These are phyloP conservation scores for Cyanistes caeruleus DNA, from an alignment of 2,113 vertebrate genomes.

Conservation along the genomic window DNA sequence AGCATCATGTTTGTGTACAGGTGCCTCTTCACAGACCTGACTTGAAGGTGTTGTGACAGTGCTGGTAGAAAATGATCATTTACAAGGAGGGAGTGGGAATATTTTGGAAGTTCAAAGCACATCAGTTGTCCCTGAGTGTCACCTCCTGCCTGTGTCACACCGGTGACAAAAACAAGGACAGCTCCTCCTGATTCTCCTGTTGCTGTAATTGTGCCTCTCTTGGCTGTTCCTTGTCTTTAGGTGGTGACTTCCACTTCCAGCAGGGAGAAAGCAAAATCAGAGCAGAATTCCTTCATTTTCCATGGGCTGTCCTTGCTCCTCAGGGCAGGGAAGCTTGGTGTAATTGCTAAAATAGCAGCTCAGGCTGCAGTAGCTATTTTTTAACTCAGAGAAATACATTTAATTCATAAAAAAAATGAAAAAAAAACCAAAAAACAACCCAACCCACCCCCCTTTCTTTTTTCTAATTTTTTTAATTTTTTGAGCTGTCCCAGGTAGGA, in stretches of 20 bases:
- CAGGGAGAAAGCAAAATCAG: not conserved
- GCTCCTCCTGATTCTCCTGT: not conserved
- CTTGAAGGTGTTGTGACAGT: not conserved
- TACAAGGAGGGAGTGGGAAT: not conserved
- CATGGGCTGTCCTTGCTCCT: fast-evolving
- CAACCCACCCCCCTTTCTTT: no score
- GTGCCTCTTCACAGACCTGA: not conserved
- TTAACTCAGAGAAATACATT: not conserved
- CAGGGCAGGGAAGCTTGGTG: not conserved
- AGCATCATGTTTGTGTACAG: not conserved
- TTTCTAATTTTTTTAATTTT: not conserved
- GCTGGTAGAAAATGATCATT: not conserved
- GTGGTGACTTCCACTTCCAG: not conserved
- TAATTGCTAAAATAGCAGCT: not conserved
- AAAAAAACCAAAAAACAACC: not conserved
- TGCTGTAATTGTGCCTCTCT: not conserved
- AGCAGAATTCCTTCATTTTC: not conserved
- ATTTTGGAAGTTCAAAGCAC: not conserved
- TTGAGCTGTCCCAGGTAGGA: not conserved
- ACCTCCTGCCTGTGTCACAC: not conserved
- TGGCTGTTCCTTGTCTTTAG: not conserved
- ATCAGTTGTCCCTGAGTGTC: not conserved
- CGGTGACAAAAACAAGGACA: not conserved
- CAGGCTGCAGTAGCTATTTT: not conserved
- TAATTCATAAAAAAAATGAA: not conserved